phyloP scores from a whole-genome alignment of 2,797 vertebrate species.

The Propithecus perrieri region DNA sequence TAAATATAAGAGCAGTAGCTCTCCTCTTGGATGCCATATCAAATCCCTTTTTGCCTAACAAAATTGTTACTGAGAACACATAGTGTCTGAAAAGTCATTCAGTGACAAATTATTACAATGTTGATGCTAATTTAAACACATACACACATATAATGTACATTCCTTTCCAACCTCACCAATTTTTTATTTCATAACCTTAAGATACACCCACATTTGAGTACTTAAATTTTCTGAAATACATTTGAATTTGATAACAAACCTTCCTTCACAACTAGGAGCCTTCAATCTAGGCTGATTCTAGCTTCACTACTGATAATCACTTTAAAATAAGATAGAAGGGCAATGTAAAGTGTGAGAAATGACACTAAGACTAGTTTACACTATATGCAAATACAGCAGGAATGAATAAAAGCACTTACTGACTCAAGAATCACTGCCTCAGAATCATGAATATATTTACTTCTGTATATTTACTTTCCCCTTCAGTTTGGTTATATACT shows the following conservation, averaged over 20 bases:
- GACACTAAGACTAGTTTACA: not conserved
- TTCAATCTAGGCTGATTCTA: not conserved
- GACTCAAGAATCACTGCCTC: not conserved
- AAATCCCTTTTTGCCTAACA: not conserved
- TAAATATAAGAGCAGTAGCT: not conserved
- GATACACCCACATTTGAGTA: not conserved
- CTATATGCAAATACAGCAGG: not conserved
- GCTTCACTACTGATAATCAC: not conserved
- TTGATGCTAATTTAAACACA: not conserved
- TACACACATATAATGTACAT: not conserved
- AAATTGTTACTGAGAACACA: not conserved
- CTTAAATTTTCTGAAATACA: not conserved
- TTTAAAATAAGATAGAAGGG: not conserved
- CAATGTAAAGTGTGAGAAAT: not conserved
- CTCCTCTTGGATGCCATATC: not conserved
- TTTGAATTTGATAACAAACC: not conserved
- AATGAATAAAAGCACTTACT: not conserved
- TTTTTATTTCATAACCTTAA: not conserved
- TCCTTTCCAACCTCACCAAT: not conserved
- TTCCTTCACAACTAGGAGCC: not conserved
- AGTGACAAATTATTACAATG: not conserved
- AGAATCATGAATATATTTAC: not conserved
- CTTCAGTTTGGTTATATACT: not conserved
- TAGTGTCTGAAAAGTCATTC: not conserved
- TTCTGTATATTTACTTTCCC: not conserved